phyloP scores from a whole-genome alignment of 2,888 invertebrate genomes.

The Drosophila glabriapex region DNA sequence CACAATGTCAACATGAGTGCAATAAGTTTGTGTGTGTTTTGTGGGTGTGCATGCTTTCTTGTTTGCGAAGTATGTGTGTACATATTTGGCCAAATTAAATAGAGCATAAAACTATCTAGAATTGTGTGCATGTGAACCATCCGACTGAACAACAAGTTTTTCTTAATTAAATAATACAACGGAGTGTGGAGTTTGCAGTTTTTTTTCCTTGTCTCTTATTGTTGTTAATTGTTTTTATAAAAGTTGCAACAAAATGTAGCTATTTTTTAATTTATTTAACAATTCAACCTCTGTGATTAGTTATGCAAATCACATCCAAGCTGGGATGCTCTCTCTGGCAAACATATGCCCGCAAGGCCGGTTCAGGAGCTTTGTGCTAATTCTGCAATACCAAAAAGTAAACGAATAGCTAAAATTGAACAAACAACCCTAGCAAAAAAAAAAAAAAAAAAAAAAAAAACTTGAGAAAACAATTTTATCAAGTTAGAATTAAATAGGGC shows the following conservation, averaged over 20 bases:
- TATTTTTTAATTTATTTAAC: slow-evolving; percentile 5
- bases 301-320: slow-evolving; percentile 43
- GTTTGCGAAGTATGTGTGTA: slow-evolving; percentile 38
- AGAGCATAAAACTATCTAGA: slow-evolving; percentile 22
- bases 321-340: neutral
- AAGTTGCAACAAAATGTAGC: slow-evolving; percentile 6
- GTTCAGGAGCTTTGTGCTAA: slow-evolving; percentile 28
- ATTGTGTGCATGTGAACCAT: slow-evolving; percentile 41
- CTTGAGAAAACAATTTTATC: slow-evolving; percentile 45
- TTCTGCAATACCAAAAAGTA: slow-evolving; percentile 36
- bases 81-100: slow-evolving; percentile 58
- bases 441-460: neutral
- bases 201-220: neutral
- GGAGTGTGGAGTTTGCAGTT: neutral
- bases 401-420: slow-evolving; percentile 43
- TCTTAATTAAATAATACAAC: slow-evolving; percentile 56
- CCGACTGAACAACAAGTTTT: slow-evolving; percentile 41
- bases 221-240: slow-evolving; percentile 5
- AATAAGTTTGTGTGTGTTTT: slow-evolving; percentile 14
- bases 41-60: slow-evolving; percentile 14
- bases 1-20: slow-evolving; percentile 41
- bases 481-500: slow-evolving; percentile 39
- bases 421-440: slow-evolving; percentile 33
- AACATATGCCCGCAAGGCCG: neutral
- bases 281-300: slow-evolving; percentile 39